A percentile compares a stretch with the other conserved stretches of the same genome.
Conservation (phyloP, 2,888 invertebrate genomes). For the Hybos culiciformis region DNA sequence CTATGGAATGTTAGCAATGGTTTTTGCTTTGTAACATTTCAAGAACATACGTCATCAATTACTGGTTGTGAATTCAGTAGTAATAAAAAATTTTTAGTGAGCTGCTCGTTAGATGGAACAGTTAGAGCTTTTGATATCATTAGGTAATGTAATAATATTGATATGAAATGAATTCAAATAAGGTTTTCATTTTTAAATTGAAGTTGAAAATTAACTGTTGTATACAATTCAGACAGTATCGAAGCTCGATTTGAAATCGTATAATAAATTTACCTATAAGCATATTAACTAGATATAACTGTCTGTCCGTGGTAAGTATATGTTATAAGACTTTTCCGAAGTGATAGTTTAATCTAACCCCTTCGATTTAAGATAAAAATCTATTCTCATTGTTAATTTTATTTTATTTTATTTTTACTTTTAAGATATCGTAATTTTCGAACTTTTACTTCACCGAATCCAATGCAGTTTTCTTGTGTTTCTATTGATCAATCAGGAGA, state of each 20-base stretch:
- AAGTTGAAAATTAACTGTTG: no score
- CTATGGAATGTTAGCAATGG: slow-evolving; percentile 85
- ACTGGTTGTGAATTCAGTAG: slow-evolving; percentile 76
- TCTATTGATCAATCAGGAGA: slow-evolving; percentile 83
- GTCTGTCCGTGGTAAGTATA: not conserved
- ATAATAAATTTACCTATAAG: no score
- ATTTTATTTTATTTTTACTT: no score
- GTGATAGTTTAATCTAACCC: not conserved
- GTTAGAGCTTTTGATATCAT: slow-evolving; percentile 89
- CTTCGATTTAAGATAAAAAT: not conserved
- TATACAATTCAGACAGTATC: no score
- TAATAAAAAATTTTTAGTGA: slow-evolving; percentile 83
- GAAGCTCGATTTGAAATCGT: no score
- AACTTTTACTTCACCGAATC: slow-evolving; percentile 82
- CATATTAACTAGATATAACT: no score
- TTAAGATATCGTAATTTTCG: slow-evolving; percentile 94
- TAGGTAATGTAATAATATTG: slow-evolving; percentile 46
- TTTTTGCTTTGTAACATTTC: slow-evolving; percentile 92
- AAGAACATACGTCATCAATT: slow-evolving; percentile 75
- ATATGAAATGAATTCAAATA: no score
- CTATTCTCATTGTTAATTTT: slow-evolving; percentile 3
- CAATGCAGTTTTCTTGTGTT: slow-evolving; percentile 84
- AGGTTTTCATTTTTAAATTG: no score
- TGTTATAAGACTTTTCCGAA: not conserved
- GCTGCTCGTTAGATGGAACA: slow-evolving; percentile 93